A percentile compares a stretch with the other conserved stretches of the same genome.
Evolutionary conservation across 2,888 invertebrate genomes (phyloP).

Genomic region (Philopedon plagiatum): DNA sequence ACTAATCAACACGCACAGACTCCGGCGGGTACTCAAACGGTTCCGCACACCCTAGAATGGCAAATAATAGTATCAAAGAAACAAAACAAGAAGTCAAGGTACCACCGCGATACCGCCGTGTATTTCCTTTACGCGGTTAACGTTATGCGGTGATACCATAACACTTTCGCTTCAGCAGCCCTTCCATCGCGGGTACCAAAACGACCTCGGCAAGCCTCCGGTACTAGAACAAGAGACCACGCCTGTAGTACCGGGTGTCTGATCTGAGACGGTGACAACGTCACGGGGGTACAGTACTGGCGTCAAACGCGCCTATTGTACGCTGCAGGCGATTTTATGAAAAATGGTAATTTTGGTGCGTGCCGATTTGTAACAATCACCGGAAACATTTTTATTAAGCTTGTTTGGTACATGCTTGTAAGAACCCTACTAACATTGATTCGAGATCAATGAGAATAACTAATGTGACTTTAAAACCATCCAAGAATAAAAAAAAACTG

Average conservation of each 20-base stretch:
- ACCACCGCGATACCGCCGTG: constrained; percentile 2
- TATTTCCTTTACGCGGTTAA: constrained; percentile 14
- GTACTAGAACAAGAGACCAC: constrained; percentile 16
- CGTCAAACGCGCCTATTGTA: neutral
- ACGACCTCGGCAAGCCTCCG: constrained; percentile 47
- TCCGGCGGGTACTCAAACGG: constrained; percentile 2
- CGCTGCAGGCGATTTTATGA: constrained; percentile 2
- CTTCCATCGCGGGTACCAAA: constrained; percentile 42
- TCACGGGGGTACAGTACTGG: neutral
- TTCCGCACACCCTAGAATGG: neutral
- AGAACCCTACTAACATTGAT: too few relatives aligned
- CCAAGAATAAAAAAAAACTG: too few relatives aligned
- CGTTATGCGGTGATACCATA: constrained; percentile 10
- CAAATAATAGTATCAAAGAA: constrained; percentile 11
- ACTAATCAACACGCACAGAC: constrained; percentile 1
- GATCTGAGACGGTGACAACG: neutral
- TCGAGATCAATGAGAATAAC: too few relatives aligned
- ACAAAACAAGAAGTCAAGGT: constrained; percentile 16
- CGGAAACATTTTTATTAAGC: neutral
- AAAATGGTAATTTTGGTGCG: constrained; percentile 16
- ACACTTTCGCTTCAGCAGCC: constrained; percentile 37
- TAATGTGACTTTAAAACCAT: too few relatives aligned
- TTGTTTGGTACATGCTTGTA: too few relatives aligned
- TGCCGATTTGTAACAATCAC: neutral
- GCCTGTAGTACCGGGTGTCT: constrained; percentile 16